Evolutionary conservation across 2,888 invertebrate species (phyloP), one percentile per base, ranked within the genome.

Genomic region (Lasiommata megera): DNA sequence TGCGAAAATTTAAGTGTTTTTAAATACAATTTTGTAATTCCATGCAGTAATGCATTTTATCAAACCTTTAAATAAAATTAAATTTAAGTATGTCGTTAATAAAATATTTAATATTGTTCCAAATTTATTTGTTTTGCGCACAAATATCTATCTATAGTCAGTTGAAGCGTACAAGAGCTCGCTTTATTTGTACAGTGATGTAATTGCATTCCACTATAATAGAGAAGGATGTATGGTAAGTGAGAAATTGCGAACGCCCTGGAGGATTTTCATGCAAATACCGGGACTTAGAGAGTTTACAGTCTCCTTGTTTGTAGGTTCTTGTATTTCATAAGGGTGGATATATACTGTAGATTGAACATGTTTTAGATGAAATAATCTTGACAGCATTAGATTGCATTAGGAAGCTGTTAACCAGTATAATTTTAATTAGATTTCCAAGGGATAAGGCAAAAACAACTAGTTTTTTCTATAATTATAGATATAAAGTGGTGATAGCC

Each of bases 191-290:
- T 14, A 31, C 29, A 29, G 18, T 9, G 18, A 31, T 38, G 46
- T 57, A 52, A 57, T 52, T 52, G 44, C 46, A 57, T 52, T 52
- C 29, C 38, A 52, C 31, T 57, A 57, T 40, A 46, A 38, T 29
- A 37, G 23, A 53, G 41, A 23, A 36, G 41, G 29, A 40, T 31
- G 53, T 52, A 40, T 53, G 46, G 53, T 40, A 53, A 47, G 40
- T 38, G 36, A 43, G 46, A 46, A 57, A 46, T 36, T 37, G 31
- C 46, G 34, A 31, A 38, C 16, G 36, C 41, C 47, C 57, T 53
- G 14, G 44, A 57, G 57, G 53, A 46, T 17, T 23, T 57, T 54
- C 28, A 52, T 56, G 56, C 51, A 44, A 56, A 56, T 56, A 52
- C 51, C 38, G 17, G 38, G 56, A 38, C 56, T 56, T 56, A 29